Evolutionary conservation across 2,888 invertebrate genomes (phyloP).

Genomic region (Ommatoiulus sabulosus): DNA sequence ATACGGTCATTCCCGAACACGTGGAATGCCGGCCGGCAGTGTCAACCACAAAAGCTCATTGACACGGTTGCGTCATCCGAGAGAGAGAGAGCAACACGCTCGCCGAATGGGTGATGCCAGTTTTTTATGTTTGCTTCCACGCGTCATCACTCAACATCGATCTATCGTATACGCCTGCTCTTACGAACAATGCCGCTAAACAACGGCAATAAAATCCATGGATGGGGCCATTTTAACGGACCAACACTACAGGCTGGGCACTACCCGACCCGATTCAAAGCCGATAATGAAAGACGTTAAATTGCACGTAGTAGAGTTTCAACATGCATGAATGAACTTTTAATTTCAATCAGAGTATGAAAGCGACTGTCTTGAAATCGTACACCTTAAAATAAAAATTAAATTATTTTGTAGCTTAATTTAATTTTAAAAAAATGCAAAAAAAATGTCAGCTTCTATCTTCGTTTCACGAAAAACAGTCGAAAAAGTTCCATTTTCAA

Average conservation of each 20-base stretch:
- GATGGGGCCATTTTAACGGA: background rate
- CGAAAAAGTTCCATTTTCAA: too few species aligned
- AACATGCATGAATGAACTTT: background rate
- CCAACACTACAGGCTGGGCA: background rate
- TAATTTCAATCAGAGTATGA: too few species aligned
- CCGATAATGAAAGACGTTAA: too few species aligned
- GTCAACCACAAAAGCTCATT: background rate
- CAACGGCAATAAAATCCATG: background rate
- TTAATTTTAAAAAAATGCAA: too few species aligned
- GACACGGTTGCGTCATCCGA: slow-evolving; percentile 6
- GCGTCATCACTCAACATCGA: background rate
- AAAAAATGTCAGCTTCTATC: too few species aligned
- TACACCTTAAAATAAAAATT: too few species aligned
- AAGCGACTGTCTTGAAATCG: too few species aligned
- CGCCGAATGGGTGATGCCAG: background rate
- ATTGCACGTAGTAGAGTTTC: too few species aligned
- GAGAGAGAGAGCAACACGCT: background rate
- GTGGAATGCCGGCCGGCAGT: background rate
- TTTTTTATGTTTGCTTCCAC: background rate
- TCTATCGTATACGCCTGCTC: background rate
- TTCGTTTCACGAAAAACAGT: too few species aligned
- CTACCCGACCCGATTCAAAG: background rate
- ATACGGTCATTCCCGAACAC: background rate
- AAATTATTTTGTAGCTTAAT: too few species aligned
- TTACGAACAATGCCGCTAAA: background rate